Conservation (phyloP, 2,797 vertebrate genomes). For the Aeoliscus strigatus region DNA sequence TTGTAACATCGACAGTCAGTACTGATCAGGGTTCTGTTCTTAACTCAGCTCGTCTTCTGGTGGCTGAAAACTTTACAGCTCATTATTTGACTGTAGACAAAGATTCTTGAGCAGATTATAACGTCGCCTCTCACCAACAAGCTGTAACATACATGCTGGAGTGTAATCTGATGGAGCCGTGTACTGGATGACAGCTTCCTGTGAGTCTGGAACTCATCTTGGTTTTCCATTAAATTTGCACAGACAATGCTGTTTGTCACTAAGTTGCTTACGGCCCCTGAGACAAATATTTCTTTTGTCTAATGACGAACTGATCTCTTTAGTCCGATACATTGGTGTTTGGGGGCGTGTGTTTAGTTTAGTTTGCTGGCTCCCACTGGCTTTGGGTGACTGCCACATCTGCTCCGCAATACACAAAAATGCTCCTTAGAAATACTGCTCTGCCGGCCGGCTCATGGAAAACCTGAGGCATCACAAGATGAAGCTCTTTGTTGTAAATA, state of each 20-base stretch:
- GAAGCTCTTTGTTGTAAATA: constrained; percentile 49
- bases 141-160: too few relatives aligned
- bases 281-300: constrained; percentile 40
- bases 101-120: too few relatives aligned
- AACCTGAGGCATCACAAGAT: constrained; percentile 56
- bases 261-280: constrained; percentile 21
- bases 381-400: constrained; percentile 59
- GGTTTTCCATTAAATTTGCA: too few relatives aligned
- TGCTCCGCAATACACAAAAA: constrained; percentile 38
- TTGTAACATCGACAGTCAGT: background rate
- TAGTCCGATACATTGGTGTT: constrained; percentile 20
- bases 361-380: constrained; percentile 40
- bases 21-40: constrained; percentile 1
- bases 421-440: constrained; percentile 32
- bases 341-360: constrained; percentile 39
- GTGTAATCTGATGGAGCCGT: too few relatives aligned
- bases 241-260: constrained; percentile 33
- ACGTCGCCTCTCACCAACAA: too few relatives aligned
- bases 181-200: too few relatives aligned
- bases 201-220: too few relatives aligned
- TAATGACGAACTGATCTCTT: constrained; percentile 41
- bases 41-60: too few relatives aligned
- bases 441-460: constrained; percentile 62
- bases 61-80: too few relatives aligned
- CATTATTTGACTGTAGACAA: too few relatives aligned